Evolutionary conservation across 2,797 vertebrate genomes (phyloP).

Genomic region (Chloroceryle amazona): DNA sequence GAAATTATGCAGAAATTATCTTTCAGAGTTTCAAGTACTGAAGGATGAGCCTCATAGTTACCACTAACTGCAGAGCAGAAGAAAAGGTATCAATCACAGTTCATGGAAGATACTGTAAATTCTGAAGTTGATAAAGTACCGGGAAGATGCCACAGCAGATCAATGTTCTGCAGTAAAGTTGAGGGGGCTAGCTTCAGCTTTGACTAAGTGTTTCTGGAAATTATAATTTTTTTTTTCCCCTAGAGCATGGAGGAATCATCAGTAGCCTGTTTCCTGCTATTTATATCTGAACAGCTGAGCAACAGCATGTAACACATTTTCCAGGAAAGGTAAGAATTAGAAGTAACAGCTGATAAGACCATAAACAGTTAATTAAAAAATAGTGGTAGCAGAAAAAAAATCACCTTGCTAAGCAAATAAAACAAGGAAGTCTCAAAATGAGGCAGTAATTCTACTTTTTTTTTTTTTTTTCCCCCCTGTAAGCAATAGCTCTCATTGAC

Average conservation of each 20-base stretch:
- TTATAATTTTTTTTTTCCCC: too few relatives aligned
- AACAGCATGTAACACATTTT: not conserved
- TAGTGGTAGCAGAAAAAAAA: not conserved
- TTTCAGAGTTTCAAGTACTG: not conserved
- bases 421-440: not conserved
- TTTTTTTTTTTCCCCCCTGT: not conserved
- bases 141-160: not conserved
- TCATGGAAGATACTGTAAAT: not conserved
- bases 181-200: fast-evolving
- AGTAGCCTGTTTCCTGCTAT: not conserved
- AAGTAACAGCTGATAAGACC: not conserved
- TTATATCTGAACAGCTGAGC: not conserved
- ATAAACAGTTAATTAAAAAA: not conserved
- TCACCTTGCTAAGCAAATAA: not conserved
- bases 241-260: not conserved
- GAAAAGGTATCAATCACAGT: not conserved
- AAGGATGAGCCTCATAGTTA: not conserved
- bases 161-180: not conserved
- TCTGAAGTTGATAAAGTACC: not conserved
- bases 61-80: too few relatives aligned
- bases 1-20: not conserved
- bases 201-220: not conserved
- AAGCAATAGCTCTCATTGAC: not conserved
- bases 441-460: not conserved
- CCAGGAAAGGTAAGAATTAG: not conserved